phyloP scores from a whole-genome alignment of 1,140 invertebrate species.

The Oreohelix idahoensis region DNA sequence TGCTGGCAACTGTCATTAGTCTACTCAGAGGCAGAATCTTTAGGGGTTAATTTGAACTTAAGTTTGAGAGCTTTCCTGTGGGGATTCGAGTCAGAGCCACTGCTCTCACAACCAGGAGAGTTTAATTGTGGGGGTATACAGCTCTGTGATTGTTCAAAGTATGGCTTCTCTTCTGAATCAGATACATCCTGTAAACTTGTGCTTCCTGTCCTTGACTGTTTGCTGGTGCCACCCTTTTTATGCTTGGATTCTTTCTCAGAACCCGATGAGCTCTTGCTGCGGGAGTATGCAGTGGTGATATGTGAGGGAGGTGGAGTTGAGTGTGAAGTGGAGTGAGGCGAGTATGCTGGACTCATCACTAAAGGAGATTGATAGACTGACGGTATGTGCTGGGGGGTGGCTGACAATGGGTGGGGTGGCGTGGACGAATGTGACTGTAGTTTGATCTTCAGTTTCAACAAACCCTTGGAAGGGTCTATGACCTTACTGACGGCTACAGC shows the following conservation, averaged over 20 bases:
- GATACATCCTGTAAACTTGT: slow-evolving; percentile 49
- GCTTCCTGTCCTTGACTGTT: slow-evolving; percentile 41
- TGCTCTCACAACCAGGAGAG: slow-evolving; percentile 59
- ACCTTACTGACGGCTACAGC: slow-evolving; percentile 64
- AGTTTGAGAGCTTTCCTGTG: slow-evolving; percentile 50
- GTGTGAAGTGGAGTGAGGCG: slow-evolving; percentile 29
- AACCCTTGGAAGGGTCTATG: slow-evolving; percentile 67
- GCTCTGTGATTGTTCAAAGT: slow-evolving; percentile 17
- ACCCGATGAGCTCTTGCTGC: slow-evolving; percentile 39
- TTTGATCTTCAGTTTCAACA: slow-evolving; percentile 71
- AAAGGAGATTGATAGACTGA: slow-evolving; percentile 33
- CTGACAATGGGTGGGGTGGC: slow-evolving; percentile 28
- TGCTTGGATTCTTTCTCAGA: slow-evolving; percentile 45
- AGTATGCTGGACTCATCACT: slow-evolving; percentile 32
- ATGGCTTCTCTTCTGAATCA: slow-evolving; percentile 48
- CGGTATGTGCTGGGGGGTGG: slow-evolving; percentile 31
- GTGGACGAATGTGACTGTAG: slow-evolving; percentile 50
- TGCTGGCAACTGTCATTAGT: too few species aligned
- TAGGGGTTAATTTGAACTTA: slow-evolving; percentile 47
- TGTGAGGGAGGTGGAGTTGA: slow-evolving; percentile 42
- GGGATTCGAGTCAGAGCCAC: slow-evolving; percentile 52
- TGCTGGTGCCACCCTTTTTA: slow-evolving; percentile 33
- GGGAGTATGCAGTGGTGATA: slow-evolving; percentile 32
- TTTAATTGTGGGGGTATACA: slow-evolving; percentile 49
- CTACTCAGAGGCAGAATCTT: slow-evolving; percentile 44